Evolutionary conservation across 2,797 vertebrate species (phyloP).

Genomic region (Helarctos malayanus): DNA sequence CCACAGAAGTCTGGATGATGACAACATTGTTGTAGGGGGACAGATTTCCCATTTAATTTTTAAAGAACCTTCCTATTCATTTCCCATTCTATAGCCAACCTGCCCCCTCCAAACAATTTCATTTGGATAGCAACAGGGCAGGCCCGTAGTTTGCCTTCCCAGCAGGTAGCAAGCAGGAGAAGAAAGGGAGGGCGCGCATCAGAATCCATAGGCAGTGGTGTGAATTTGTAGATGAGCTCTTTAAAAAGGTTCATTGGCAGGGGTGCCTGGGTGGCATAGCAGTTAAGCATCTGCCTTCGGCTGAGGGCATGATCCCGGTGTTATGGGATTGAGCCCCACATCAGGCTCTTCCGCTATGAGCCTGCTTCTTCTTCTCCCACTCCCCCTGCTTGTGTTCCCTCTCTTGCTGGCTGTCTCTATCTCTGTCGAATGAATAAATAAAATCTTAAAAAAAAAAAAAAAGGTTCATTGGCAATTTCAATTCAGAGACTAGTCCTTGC

Average conservation of each 20-base stretch:
- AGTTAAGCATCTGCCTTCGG: no score
- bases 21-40: background rate
- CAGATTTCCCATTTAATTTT: background rate
- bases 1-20: background rate
- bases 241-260: background rate
- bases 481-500: background rate
- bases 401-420: no score
- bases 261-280: no score
- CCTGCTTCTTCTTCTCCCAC: no score
- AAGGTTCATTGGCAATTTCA: background rate
- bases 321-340: no score
- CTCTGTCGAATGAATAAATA: no score
- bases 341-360: no score
- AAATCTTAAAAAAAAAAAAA: background rate
- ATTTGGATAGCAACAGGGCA: background rate
- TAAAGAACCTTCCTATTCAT: background rate
- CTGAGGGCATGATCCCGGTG: no score
- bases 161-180: background rate
- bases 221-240: background rate
- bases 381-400: no score
- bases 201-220: rapidly evolving
- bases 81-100: background rate
- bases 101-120: background rate
- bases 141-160: background rate
- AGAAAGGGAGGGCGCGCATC: background rate